Conservation (phyloP, 30 jellyfish, hydroid and myxozoan genomes). For the Cassiopea xamachana region DNA sequence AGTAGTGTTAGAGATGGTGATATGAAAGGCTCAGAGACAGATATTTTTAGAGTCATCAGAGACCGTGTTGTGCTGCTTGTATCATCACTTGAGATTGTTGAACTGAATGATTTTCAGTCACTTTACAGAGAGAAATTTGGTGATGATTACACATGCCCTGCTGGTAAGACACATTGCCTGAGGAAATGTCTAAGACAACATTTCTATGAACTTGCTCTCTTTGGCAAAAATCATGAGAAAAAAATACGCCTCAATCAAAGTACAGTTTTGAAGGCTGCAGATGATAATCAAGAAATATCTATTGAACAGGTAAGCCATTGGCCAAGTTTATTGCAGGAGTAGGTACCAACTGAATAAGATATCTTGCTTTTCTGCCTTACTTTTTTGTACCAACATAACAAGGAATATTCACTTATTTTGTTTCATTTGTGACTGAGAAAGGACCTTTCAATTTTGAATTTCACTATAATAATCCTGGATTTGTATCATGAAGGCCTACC, state of each 20-base stretch:
- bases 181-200: background rate
- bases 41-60: background rate
- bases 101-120: background rate
- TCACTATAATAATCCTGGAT: too few relatives aligned
- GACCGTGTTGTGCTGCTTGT: background rate
- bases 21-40: background rate
- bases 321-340: background rate
- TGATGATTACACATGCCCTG: background rate
- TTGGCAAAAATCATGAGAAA: background rate
- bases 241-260: background rate
- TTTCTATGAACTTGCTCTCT: background rate
- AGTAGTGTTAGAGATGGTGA: background rate
- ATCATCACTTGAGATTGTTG: background rate
- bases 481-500: too few relatives aligned
- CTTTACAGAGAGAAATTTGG: background rate
- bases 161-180: background rate
- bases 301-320: background rate
- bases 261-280: background rate
- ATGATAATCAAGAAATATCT: background rate
- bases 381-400: too few relatives aligned
- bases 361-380: too few relatives aligned
- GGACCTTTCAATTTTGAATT: too few relatives aligned
- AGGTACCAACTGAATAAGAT: background rate
- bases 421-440: too few relatives aligned
- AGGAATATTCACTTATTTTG: too few relatives aligned